These are phyloP conservation scores for Crotalus viridis DNA, from an alignment of 2,113 vertebrate species.

Conservation along the genomic window DNA sequence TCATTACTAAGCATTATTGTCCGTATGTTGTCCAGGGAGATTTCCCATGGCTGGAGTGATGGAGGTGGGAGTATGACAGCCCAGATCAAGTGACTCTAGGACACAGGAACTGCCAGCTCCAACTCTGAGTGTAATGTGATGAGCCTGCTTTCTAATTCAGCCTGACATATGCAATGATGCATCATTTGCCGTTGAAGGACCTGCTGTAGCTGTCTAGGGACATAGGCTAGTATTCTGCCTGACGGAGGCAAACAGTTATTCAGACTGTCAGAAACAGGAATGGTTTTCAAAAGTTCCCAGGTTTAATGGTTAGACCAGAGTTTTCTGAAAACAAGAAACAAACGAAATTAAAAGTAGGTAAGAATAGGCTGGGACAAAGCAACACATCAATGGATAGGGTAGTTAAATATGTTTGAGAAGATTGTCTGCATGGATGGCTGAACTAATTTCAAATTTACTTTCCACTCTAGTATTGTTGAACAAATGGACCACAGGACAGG, in stretches of 20 bases:
- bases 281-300: not conserved
- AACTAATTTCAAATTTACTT: not conserved
- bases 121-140: conserved; percentile 55
- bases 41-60: conserved; percentile 45
- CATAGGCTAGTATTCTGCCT: not conserved
- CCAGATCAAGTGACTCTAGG: conserved; percentile 54
- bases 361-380: not conserved
- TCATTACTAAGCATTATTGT: conserved; percentile 12
- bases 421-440: fast-evolving
- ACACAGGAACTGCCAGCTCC: conserved; percentile 56
- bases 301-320: fast-evolving
- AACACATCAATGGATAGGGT: fast-evolving
- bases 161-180: conserved; percentile 64
- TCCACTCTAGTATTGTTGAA: not conserved
- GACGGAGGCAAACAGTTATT: not conserved
- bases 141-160: conserved; percentile 60
- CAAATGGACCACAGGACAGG: not conserved
- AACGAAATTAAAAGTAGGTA: not conserved
- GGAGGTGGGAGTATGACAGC: conserved; percentile 34
- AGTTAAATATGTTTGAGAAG: fast-evolving
- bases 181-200: conserved; percentile 29
- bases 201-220: conserved; percentile 43
- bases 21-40: conserved; percentile 38
- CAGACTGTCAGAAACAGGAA: fast-evolving
- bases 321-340: not conserved